Evolutionary conservation across 2,113 vertebrate species (phyloP).

Genomic region (Symphodus melops): DNA sequence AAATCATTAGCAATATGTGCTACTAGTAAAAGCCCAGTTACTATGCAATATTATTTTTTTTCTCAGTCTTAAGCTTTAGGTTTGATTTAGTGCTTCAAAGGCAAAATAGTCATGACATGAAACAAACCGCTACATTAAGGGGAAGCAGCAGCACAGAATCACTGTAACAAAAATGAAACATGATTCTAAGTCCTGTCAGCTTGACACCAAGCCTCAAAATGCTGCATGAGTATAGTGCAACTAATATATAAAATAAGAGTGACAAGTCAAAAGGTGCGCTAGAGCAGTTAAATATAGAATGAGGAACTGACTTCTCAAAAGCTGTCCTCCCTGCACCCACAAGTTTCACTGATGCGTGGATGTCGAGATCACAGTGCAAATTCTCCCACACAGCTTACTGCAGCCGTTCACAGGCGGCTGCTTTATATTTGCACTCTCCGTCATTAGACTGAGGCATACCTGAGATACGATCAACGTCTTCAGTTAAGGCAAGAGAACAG

Average conservation of each 20-base stretch:
- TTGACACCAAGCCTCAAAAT: constrained; percentile 12
- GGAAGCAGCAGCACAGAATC: not conserved
- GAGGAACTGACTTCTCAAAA: constrained; percentile 82
- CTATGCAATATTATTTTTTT: constrained; percentile 4
- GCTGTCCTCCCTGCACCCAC: constrained; percentile 69
- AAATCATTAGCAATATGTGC: constrained; percentile 44
- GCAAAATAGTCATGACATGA: constrained; percentile 13
- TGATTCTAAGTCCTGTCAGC: constrained; percentile 5
- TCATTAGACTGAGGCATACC: constrained; percentile 16
- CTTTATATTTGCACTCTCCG: constrained; percentile 48
- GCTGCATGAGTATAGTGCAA: constrained; percentile 25
- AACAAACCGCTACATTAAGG: not conserved
- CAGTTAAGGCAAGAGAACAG: not conserved
- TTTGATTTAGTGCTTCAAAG: constrained; percentile 31
- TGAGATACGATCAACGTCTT: constrained; percentile 18
- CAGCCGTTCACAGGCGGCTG: constrained; percentile 49
- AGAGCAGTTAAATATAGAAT: constrained; percentile 75
- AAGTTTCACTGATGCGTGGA: constrained; percentile 73
- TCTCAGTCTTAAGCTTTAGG: constrained; percentile 8
- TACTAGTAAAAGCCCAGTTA: constrained; percentile 5
- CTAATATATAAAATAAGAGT: constrained; percentile 50
- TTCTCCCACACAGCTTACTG: constrained; percentile 64
- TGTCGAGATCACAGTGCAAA: constrained; percentile 64
- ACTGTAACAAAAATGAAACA: constrained; percentile 44
- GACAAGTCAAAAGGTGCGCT: constrained; percentile 50